phyloP scores from a whole-genome alignment of 1,140 invertebrate genomes.

The Apis cerana region DNA sequence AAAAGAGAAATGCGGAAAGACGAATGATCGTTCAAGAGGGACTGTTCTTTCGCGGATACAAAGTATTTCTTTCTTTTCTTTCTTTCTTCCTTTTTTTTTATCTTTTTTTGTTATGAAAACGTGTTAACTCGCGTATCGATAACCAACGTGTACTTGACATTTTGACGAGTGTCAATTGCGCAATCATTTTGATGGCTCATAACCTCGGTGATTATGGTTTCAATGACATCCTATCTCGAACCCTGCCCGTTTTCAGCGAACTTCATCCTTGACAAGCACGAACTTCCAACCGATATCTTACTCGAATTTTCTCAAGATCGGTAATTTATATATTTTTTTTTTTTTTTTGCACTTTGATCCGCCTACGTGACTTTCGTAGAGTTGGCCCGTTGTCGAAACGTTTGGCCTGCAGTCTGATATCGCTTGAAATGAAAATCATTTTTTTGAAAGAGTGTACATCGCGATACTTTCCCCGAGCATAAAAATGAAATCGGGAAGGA shows the following conservation, averaged over 20 bases:
- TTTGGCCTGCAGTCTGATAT: neutral
- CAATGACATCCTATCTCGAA: neutral
- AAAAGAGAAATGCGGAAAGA: conserved; percentile 62
- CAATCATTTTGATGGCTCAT: neutral
- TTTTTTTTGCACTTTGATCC: neutral
- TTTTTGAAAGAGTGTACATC: neutral
- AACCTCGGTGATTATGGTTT: neutral
- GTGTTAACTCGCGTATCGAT: neutral
- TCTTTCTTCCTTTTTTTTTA: no score
- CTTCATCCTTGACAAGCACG: neutral
- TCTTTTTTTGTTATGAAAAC: conserved; percentile 11
- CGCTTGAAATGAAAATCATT: neutral
- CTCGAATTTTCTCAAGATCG: neutral
- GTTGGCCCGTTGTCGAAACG: no score
- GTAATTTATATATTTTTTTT: neutral
- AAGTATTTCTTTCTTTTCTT: no score
- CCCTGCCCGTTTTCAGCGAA: neutral
- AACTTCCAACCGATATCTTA: neutral
- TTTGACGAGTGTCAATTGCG: conserved; percentile 10
- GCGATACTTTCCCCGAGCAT: conserved; percentile 8
- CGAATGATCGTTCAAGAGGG: conserved; percentile 37
- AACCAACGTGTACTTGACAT: conserved; percentile 8
- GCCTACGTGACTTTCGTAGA: neutral
- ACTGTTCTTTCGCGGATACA: neutral
- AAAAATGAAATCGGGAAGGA: conserved; percentile 56